Conservation (phyloP, 1,140 invertebrate genomes). For the Drosophila watanabei region DNA sequence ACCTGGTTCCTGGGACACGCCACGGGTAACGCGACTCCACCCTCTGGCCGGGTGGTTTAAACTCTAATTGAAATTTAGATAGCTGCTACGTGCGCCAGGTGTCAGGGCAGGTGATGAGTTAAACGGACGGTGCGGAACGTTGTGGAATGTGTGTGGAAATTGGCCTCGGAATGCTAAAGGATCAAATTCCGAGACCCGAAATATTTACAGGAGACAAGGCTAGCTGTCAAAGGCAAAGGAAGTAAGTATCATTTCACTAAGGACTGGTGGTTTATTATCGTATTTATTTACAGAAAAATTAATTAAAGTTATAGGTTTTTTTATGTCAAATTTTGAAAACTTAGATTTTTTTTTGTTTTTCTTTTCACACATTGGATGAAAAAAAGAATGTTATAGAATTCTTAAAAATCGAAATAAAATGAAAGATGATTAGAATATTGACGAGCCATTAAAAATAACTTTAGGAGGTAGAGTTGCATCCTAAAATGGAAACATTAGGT, state of each 20-base stretch:
- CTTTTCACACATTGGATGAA: too few relatives aligned
- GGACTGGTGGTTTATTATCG: background rate
- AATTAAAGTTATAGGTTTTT: too few relatives aligned
- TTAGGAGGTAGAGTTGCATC: too few relatives aligned
- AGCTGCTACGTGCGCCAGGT: slow-evolving; percentile 52
- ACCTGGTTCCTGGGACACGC: slow-evolving; percentile 18
- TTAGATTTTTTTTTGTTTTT: background rate
- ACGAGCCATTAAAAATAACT: too few relatives aligned
- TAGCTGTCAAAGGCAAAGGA: too few relatives aligned
- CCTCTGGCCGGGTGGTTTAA: slow-evolving; percentile 31
- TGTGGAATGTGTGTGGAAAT: slow-evolving; percentile 22
- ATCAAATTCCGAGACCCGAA: slow-evolving; percentile 9
- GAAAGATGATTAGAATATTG: too few relatives aligned
- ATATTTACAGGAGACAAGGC: background rate
- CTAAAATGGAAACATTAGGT: background rate
- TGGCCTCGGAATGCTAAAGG: slow-evolving; percentile 20
- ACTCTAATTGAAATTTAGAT: slow-evolving; percentile 76
- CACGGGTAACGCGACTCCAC: slow-evolving; percentile 15
- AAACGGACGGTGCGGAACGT: background rate
- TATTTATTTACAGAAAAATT: background rate
- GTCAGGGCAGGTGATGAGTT: slow-evolving; percentile 42
- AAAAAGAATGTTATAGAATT: too few relatives aligned
- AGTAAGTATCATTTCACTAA: background rate
- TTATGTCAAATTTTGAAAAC: background rate
- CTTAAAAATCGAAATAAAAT: too few relatives aligned